Percentiles rank a stretch among this genome's conserved stretches.
Conservation (phyloP, 2,888 invertebrate genomes). For the Plusia festucae region DNA sequence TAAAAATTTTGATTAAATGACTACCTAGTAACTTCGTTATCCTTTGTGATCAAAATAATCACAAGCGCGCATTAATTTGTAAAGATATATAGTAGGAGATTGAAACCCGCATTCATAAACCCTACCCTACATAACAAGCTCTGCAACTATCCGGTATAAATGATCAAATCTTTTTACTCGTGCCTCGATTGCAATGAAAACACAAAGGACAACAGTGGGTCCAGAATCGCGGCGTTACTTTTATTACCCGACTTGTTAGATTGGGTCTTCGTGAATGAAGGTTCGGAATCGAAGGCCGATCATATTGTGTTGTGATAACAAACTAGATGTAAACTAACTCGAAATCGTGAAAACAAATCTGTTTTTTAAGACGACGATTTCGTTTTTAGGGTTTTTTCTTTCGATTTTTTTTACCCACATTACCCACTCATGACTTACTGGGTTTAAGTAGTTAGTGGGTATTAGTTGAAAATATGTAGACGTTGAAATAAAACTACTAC, state of each 20-base stretch:
- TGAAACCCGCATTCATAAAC: background rate
- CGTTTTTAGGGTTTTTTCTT: too few species aligned
- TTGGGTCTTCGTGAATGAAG: slow-evolving; percentile 13
- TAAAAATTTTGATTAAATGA: too few species aligned
- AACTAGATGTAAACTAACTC: background rate
- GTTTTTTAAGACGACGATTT: too few species aligned
- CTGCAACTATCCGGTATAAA: background rate
- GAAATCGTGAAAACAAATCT: too few species aligned
- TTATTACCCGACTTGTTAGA: slow-evolving; percentile 19
- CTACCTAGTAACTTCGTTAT: too few species aligned
- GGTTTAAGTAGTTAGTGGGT: too few species aligned
- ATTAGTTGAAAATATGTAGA: too few species aligned
- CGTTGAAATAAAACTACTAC: too few species aligned
- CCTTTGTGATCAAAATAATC: too few species aligned
- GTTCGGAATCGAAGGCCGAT: slow-evolving; percentile 7
- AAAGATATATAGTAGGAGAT: background rate
- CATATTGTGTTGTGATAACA: background rate
- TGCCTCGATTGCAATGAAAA: slow-evolving; percentile 12
- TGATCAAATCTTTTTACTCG: background rate
- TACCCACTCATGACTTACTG: too few species aligned
- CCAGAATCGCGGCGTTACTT: slow-evolving; percentile 6
- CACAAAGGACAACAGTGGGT: slow-evolving; percentile 11
- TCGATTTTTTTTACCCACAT: too few species aligned
- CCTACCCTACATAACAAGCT: background rate
- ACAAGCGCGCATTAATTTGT: too few species aligned